A percentile compares a stretch with the other conserved stretches of the same genome.
phyloP scores from a whole-genome alignment of 2,888 invertebrate genomes.

The Pyrocoelia pectoralis region DNA sequence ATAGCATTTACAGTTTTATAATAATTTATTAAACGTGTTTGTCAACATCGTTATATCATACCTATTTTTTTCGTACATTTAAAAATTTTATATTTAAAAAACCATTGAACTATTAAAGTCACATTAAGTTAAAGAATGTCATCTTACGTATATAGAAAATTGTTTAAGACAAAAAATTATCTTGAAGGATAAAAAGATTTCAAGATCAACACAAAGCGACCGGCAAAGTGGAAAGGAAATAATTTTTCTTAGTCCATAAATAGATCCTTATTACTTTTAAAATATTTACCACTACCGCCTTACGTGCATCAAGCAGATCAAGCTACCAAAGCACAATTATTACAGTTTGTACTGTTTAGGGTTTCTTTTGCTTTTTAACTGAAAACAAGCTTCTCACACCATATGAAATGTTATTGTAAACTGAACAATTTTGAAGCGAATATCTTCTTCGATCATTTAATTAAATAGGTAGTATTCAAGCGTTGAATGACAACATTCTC shows the following conservation, averaged over 20 bases:
- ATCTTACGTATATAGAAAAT: not conserved
- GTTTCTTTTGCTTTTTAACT: too few relatives aligned
- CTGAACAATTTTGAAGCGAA: too few relatives aligned
- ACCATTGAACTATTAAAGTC: not conserved
- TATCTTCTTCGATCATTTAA: too few relatives aligned
- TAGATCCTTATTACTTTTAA: too few relatives aligned
- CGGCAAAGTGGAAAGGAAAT: not conserved
- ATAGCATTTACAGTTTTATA: not conserved
- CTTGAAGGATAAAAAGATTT: not conserved
- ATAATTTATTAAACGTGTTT: not conserved
- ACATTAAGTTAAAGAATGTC: not conserved
- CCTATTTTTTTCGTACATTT: not conserved
- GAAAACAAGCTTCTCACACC: too few relatives aligned
- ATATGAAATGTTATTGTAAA: too few relatives aligned
- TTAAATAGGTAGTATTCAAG: too few relatives aligned
- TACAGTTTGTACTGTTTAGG: too few relatives aligned
- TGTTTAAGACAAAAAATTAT: not conserved
- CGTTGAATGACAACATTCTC: too few relatives aligned
- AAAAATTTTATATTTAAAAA: not conserved
- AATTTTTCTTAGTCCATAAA: not conserved
- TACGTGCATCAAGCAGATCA: too few relatives aligned
- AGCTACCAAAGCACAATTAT: too few relatives aligned
- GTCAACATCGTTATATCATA: not conserved
- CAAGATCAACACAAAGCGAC: not conserved
- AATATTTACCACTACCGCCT: too few relatives aligned